Base-by-base conservation (phyloP, 1,140 invertebrate species). In the Drosophila santomea region DNA sequence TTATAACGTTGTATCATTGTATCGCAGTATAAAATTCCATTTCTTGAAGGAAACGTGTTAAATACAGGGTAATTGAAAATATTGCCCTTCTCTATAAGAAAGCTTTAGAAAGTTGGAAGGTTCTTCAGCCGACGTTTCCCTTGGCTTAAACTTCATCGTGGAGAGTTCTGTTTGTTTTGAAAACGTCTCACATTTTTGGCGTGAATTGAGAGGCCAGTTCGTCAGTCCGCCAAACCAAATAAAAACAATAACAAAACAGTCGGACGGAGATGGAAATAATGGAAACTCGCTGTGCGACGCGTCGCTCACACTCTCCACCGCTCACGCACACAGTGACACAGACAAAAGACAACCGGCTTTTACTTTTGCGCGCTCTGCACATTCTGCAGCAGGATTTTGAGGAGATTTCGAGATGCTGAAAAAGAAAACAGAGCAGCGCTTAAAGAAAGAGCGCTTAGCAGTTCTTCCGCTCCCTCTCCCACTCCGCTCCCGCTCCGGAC, bases 341-440 rank as follows among this genome's bases (percentile, higher is more conserved):
- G 43, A 8, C 7, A 20, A 45, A 45, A 45, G 48, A 52, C 64
- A 89, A 80, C 84, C 84, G 84, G 84, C 84, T 89, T 89, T 88
- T 77, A 67, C 63, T 74, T 89, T 90, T 81, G 25, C 85, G 79
- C 84, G 84, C 84, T 86, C 84, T 82, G 61, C 73, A 81, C 41
- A 56, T 59, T 75, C 73, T 81, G 79, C 80, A 80, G 45, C 80
- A 83, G 80, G 80, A 86, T 82, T 51, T 76, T 68, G 71, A 72
- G 81, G 71, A 80, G 81, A 74, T 88, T 55, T 50, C 63, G 55
- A 59, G 68, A 66, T 76, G 74, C 74, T 78, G 41, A 74, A 67
- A 75, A 75, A 75, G 54, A 75, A 58, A 52, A 62, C 36, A 56
- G 59, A 63, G 48, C 58, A 56, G 20, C 43, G 52, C 61, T 67